Evolutionary conservation across 2,888 invertebrate species (phyloP).

Genomic region (Dinocampus coccinellae): DNA sequence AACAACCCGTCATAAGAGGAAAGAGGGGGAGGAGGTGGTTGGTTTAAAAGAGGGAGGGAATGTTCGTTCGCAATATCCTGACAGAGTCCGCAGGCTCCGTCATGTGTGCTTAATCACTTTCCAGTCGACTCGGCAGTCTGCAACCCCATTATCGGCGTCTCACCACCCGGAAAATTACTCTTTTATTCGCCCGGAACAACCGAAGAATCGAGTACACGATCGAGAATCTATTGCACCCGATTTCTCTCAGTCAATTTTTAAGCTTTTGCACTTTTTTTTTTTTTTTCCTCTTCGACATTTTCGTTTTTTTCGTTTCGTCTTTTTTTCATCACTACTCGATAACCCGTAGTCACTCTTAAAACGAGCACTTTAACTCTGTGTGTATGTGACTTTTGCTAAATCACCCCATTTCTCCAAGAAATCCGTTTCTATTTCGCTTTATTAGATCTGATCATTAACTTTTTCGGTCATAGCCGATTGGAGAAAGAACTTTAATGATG

Average conservation of each 20-base stretch:
- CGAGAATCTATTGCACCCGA: constrained; percentile 36
- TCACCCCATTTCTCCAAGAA: background rate
- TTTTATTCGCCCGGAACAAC: constrained; percentile 67
- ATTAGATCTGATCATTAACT: constrained; percentile 52
- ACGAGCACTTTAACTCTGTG: constrained; percentile 7
- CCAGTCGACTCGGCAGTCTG: constrained; percentile 69
- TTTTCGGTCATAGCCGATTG: constrained; percentile 23
- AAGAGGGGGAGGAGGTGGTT: background rate
- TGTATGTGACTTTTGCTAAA: background rate
- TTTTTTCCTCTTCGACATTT: constrained; percentile 26
- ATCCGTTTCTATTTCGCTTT: constrained; percentile 47
- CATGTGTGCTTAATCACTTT: constrained; percentile 70
- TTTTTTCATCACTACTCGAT: constrained; percentile 18
- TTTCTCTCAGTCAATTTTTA: constrained; percentile 28
- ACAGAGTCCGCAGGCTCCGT: constrained; percentile 64
- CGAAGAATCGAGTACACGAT: constrained; percentile 41
- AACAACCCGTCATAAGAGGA: constrained; percentile 33
- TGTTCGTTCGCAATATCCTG: constrained; percentile 64
- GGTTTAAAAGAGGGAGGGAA: constrained; percentile 37
- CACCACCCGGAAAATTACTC: constrained; percentile 69
- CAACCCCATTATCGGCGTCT: constrained; percentile 68
- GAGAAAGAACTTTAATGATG: constrained; percentile 16
- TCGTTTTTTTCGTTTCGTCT: constrained; percentile 9
- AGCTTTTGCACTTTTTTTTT: constrained; percentile 33
- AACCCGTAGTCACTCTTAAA: constrained; percentile 5